A percentile compares a stretch with the other conserved stretches of the same genome.
These are phyloP conservation scores for Neoscelio sp. DNA, from an alignment of 2,888 invertebrate genomes.

Conservation along the genomic window DNA sequence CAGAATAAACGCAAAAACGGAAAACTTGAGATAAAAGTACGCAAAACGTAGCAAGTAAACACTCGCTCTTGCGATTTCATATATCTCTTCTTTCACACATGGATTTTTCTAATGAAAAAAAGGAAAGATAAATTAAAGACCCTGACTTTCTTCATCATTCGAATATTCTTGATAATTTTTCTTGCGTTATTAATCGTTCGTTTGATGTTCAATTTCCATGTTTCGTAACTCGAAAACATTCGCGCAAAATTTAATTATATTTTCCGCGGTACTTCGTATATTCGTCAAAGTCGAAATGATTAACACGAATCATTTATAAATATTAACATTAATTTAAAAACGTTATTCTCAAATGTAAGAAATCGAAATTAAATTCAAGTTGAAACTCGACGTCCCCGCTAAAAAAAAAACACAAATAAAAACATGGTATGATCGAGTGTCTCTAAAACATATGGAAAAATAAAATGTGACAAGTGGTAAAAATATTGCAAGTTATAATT, in stretches of 20 bases:
- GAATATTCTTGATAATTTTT: constrained; percentile 33
- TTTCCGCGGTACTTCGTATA: not conserved
- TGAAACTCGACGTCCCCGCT: constrained; percentile 29
- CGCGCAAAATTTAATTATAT: not conserved
- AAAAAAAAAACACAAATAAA: constrained; percentile 39
- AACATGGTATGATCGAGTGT: constrained; percentile 38
- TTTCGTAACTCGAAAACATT: not conserved
- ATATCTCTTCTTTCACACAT: constrained; percentile 47
- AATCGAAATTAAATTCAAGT: constrained; percentile 22
- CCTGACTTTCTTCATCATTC: constrained; percentile 14
- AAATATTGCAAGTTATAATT: constrained; percentile 72
- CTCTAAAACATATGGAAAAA: constrained; percentile 45
- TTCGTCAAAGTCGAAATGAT: constrained; percentile 33
- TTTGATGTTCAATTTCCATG: constrained; percentile 9
- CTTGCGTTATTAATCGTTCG: constrained; percentile 27
- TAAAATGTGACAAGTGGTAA: constrained; percentile 42
- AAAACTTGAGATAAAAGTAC: constrained; percentile 37
- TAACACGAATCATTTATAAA: constrained; percentile 29
- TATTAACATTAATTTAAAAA: constrained; percentile 1
- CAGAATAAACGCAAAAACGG: constrained; percentile 33
- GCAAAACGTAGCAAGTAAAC: constrained; percentile 21
- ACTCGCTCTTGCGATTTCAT: constrained; percentile 47
- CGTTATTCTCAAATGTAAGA: not conserved
- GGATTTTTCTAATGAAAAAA: constrained; percentile 46
- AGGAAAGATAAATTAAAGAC: constrained; percentile 42